phyloP scores from a whole-genome alignment of 1,140 invertebrate species.

The Euura lappo region DNA sequence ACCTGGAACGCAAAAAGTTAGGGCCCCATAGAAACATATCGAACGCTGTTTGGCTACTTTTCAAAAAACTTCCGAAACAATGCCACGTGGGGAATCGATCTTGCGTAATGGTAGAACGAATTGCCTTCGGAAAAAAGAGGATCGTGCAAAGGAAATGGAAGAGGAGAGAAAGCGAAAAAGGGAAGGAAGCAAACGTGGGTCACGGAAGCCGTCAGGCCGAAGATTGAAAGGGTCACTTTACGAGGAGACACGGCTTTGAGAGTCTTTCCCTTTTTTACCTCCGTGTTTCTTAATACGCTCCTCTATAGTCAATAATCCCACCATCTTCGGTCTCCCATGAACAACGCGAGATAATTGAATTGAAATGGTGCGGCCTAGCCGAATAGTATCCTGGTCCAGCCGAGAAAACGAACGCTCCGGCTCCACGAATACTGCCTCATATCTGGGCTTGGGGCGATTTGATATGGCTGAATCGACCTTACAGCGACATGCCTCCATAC shows the following conservation, averaged over 20 bases:
- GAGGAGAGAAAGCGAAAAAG: background rate
- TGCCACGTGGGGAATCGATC: background rate
- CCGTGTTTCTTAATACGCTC: background rate
- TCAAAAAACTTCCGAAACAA: background rate
- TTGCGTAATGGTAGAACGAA: background rate
- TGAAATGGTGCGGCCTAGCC: background rate
- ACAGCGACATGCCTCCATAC: too few relatives aligned
- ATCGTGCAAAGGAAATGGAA: too few relatives aligned
- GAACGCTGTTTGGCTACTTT: background rate
- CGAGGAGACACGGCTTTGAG: background rate
- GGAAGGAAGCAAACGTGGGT: background rate
- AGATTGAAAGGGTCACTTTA: constrained; percentile 7
- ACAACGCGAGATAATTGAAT: background rate
- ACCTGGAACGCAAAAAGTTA: background rate
- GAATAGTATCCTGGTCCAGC: too few relatives aligned
- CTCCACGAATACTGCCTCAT: too few relatives aligned
- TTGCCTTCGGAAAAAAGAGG: background rate
- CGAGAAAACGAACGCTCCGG: too few relatives aligned
- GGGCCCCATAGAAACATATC: background rate
- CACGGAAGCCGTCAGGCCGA: background rate
- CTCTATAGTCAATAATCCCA: background rate
- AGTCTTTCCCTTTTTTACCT: background rate
- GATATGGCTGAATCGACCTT: too few relatives aligned
- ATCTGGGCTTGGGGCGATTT: too few relatives aligned
- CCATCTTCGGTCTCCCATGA: background rate